phyloP scores from a whole-genome alignment of 2,797 vertebrate species.

The Myiotriccus ornatus region DNA sequence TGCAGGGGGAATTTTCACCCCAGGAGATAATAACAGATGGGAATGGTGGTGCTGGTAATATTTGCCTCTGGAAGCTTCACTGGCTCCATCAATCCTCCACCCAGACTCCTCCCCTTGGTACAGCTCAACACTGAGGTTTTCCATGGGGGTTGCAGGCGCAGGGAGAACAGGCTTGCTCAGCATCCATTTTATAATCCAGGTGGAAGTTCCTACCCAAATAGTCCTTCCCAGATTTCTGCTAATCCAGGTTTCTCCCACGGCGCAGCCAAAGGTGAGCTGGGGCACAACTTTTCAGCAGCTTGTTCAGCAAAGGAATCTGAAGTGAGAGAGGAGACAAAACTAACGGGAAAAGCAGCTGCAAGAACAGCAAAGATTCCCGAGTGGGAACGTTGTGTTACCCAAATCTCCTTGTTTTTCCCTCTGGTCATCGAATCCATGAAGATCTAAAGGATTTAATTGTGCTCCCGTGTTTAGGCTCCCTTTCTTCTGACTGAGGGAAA shows the following conservation, averaged over 20 bases:
- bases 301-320: not conserved
- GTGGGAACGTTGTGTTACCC: not conserved
- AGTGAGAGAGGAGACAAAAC: not conserved
- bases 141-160: not conserved
- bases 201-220: not conserved
- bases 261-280: rapidly evolving
- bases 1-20: not conserved
- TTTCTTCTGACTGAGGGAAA: not conserved
- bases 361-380: not conserved
- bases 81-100: not conserved
- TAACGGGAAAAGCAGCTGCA: not conserved
- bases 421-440: not conserved
- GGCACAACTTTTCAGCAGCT: not conserved
- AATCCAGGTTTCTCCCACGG: not conserved
- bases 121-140: not conserved
- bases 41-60: not conserved
- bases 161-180: not conserved
- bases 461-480: not conserved
- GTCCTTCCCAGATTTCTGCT: not conserved
- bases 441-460: not conserved
- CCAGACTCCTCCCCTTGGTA: not conserved
- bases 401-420: not conserved
- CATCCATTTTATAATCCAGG: not conserved
- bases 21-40: not conserved
- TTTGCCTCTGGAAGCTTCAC: not conserved